A percentile compares a stretch with the other conserved stretches of the same genome.
phyloP scores from a whole-genome alignment of 35 echinoderm and acorn worm species.

The Ophioderma brevispina region DNA sequence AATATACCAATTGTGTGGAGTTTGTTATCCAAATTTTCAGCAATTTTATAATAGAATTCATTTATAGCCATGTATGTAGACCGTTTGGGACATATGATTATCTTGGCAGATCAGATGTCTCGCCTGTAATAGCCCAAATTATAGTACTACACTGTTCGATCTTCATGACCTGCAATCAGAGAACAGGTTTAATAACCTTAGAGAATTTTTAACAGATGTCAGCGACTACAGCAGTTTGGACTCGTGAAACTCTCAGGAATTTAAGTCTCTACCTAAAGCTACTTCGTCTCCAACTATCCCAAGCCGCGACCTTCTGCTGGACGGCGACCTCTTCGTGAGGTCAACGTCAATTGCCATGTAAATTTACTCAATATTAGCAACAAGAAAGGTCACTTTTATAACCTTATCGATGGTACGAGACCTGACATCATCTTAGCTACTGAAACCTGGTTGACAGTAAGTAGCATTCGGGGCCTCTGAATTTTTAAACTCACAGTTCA shows the following conservation, averaged over 20 bases:
- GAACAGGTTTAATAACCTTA: not conserved
- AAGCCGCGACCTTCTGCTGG: conserved; percentile 34
- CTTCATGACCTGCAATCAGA: conserved; percentile 26
- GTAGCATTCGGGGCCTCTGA: conserved; percentile 42
- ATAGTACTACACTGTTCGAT: conserved; percentile 49
- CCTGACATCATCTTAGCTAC: conserved; percentile 72
- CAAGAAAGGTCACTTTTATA: conserved; percentile 53
- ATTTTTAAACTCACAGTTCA: conserved; percentile 55
- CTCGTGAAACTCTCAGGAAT: not conserved
- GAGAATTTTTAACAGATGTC: too few relatives aligned
- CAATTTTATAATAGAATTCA: too few relatives aligned
- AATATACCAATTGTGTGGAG: too few relatives aligned
- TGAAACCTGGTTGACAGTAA: conserved; percentile 66
- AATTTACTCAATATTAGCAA: too few relatives aligned
- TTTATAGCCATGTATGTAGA: too few relatives aligned
- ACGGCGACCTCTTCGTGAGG: conserved; percentile 2
- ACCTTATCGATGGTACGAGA: conserved; percentile 65
- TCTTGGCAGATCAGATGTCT: conserved; percentile 46
- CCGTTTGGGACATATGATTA: too few relatives aligned
- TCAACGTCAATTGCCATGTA: conserved; percentile 67
- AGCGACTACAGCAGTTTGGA: not conserved
- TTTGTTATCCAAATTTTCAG: too few relatives aligned
- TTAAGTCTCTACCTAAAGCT: conserved; percentile 16
- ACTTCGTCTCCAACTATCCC: conserved; percentile 39
- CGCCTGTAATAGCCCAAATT: conserved; percentile 52